phyloP scores from a whole-genome alignment of 2,113 vertebrate genomes.

The Eclectus roratus region DNA sequence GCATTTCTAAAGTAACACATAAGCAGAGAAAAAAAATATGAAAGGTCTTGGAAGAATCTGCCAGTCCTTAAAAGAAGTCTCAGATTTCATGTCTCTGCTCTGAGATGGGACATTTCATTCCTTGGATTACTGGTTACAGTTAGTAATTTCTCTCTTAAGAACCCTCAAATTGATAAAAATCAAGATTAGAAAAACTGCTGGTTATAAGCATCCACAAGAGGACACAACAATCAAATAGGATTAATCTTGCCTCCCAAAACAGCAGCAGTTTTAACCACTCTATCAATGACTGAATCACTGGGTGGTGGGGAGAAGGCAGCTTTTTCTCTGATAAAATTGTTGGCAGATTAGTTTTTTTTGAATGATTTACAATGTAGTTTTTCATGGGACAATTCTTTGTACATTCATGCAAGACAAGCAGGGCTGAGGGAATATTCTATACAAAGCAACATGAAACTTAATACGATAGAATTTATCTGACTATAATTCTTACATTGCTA shows the following conservation, averaged over 20 bases:
- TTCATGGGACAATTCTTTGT: background rate
- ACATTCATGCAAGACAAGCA: background rate
- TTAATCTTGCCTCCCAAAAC: background rate
- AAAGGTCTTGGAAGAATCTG: background rate
- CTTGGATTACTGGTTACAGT: background rate
- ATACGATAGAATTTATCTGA: background rate
- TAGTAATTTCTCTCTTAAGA: background rate
- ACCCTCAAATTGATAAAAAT: background rate
- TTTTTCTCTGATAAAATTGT: background rate
- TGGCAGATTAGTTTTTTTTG: background rate
- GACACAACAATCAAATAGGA: background rate
- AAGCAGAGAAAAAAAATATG: background rate
- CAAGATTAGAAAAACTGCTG: background rate
- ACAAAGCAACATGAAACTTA: background rate
- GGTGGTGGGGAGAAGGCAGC: background rate
- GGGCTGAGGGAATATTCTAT: background rate
- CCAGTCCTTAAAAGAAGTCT: background rate
- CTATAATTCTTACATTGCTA: background rate
- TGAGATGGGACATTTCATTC: background rate
- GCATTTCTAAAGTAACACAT: background rate
- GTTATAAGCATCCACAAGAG: slow-evolving; percentile 9
- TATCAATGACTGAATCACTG: background rate
- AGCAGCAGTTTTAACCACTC: background rate
- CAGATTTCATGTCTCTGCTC: background rate
- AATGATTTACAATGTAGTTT: background rate